Conservation (phyloP, 2,113 vertebrate genomes). For the Amphiprion ocellaris region DNA sequence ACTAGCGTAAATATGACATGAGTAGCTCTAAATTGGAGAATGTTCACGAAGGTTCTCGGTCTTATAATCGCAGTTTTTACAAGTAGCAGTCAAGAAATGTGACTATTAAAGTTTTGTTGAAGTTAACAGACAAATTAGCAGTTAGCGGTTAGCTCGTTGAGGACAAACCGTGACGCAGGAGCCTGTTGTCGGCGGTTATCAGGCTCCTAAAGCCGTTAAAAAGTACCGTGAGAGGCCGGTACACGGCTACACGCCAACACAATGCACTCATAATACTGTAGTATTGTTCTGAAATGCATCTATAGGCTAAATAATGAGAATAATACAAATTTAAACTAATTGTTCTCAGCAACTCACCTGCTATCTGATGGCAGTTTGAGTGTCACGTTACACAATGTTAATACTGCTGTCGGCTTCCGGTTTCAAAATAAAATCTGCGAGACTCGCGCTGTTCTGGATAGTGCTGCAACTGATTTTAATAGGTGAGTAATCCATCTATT, state of each 20-base stretch:
- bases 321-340: fast-evolving
- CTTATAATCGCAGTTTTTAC: too few species aligned
- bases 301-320: neutral
- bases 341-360: neutral
- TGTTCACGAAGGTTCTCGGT: neutral
- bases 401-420: neutral
- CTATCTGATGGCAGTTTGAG: neutral
- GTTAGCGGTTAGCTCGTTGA: neutral
- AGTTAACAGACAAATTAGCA: too few species aligned
- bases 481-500: too few species aligned
- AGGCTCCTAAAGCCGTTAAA: neutral
- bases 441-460: too few species aligned
- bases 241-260: fast-evolving
- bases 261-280: neutral
- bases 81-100: neutral
- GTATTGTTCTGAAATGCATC: fast-evolving
- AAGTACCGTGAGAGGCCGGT: neutral
- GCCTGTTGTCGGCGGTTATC: neutral
- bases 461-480: too few species aligned
- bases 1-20: too few species aligned
- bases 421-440: conserved; percentile 50
- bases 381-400: neutral
- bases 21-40: neutral
- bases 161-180: conserved; percentile 45
- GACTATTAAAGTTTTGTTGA: neutral